phyloP scores from a whole-genome alignment of 2,888 invertebrate species.

The Zygaena filipendulae region DNA sequence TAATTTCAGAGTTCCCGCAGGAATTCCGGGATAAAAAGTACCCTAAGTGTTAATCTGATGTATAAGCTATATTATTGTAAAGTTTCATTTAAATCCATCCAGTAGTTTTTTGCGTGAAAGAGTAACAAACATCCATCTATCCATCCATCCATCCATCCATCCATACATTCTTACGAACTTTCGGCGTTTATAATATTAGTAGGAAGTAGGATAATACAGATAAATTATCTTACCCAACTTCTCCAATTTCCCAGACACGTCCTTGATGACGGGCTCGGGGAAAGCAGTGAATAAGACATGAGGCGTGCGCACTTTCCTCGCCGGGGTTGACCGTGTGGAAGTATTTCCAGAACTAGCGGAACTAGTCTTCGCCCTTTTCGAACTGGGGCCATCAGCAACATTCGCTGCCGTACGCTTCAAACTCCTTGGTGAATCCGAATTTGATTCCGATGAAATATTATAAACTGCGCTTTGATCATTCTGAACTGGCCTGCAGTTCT shows the following conservation, averaged over 20 bases:
- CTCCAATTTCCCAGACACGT: constrained; percentile 36
- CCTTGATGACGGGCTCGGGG: constrained; percentile 23
- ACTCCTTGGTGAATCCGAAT: constrained; percentile 26
- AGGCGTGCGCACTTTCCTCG: constrained; percentile 27
- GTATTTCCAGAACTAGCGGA: constrained; percentile 16
- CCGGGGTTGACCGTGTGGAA: constrained; percentile 26
- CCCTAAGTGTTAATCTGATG: no score
- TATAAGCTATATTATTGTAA: no score
- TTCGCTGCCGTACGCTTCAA: constrained; percentile 28
- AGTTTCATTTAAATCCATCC: no score
- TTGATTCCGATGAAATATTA: constrained; percentile 32
- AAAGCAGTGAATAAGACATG: constrained; percentile 49
- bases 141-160: no score
- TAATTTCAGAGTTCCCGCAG: no score
- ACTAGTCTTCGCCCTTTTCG: constrained; percentile 31
- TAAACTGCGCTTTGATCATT: constrained; percentile 41
- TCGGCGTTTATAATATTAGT: no score
- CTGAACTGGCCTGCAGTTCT: constrained; percentile 7
- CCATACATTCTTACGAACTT: no score
- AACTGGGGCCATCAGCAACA: constrained; percentile 23
- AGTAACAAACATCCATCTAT: no score
- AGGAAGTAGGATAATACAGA: no score
- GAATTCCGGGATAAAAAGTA: no score
- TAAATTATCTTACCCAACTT: constrained; percentile 44
- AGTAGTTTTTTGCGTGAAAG: no score